Conservation (phyloP, 2,113 vertebrate species). For the Atractosteus spatula region DNA sequence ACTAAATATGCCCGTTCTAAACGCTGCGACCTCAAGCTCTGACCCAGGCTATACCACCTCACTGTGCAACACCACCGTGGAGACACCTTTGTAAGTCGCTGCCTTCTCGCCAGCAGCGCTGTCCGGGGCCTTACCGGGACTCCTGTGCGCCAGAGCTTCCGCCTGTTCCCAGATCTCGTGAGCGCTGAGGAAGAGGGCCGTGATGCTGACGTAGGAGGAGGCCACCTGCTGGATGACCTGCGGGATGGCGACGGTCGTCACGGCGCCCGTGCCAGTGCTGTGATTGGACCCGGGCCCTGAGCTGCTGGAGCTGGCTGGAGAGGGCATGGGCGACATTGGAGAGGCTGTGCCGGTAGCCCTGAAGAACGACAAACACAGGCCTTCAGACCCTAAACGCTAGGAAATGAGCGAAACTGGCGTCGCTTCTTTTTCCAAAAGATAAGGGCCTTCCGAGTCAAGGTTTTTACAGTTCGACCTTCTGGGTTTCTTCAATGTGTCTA, state of each 20-base stretch:
- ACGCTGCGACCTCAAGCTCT: background rate
- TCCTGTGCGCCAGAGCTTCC: conserved; percentile 68
- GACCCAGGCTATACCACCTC: background rate
- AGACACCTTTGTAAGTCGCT: background rate
- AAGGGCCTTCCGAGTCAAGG: no score
- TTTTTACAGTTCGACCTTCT: no score
- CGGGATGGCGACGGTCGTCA: conserved; percentile 64
- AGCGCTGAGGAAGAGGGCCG: conserved; percentile 77
- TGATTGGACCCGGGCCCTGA: conserved; percentile 60
- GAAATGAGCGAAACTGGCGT: no score
- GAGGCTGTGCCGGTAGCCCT: conserved; percentile 75
- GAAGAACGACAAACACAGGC: conserved; percentile 13
- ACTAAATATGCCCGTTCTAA: no score
- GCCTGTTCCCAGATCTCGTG: conserved; percentile 88
- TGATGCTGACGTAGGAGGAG: conserved; percentile 84
- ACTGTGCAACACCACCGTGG: background rate
- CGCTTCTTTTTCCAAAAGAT: no score
- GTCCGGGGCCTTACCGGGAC: conserved; percentile 72
- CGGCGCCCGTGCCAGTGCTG: conserved; percentile 36
- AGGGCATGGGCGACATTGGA: conserved; percentile 68
- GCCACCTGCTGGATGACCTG: conserved; percentile 76
- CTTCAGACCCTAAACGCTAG: no score
- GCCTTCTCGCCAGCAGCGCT: no score
- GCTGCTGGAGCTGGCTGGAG: conserved; percentile 66
- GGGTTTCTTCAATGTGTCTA: no score